Evolutionary conservation across 1,140 invertebrate species (phyloP).

Genomic region (Trichonephila clavata): DNA sequence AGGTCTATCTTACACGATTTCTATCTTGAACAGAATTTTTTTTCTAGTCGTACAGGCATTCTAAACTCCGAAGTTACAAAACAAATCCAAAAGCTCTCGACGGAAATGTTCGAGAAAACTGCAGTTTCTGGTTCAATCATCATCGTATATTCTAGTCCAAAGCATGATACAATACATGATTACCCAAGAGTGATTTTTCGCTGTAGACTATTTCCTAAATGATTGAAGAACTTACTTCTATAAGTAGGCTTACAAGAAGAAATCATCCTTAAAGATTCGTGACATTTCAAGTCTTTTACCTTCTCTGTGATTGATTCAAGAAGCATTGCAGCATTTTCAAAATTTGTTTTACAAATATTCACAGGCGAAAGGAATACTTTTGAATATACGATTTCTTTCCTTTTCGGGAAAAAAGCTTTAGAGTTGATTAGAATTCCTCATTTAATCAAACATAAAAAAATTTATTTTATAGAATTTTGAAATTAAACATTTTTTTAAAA

Average conservation of each 20-base stretch:
- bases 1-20: background rate
- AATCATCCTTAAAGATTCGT: slow-evolving; percentile 13
- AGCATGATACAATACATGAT: background rate
- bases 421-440: no score
- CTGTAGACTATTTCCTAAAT: slow-evolving; percentile 14
- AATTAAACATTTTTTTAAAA: no score
- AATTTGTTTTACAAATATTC: background rate
- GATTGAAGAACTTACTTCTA: slow-evolving; percentile 9
- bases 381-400: no score
- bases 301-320: background rate
- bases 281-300: background rate
- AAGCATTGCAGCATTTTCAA: background rate
- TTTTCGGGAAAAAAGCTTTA: no score
- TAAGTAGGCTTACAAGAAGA: background rate
- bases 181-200: background rate
- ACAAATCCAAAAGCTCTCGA: slow-evolving; percentile 1
- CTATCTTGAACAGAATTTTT: background rate
- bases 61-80: background rate
- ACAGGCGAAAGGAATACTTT: background rate
- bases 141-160: slow-evolving; percentile 7
- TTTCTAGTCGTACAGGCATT: background rate
- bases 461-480: no score
- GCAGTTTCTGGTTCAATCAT: slow-evolving; percentile 21
- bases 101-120: slow-evolving; percentile 20
- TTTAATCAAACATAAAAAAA: no score